These are phyloP conservation scores for Brachyptera risi DNA, from an alignment of 2,888 invertebrate genomes.

Conservation along the genomic window DNA sequence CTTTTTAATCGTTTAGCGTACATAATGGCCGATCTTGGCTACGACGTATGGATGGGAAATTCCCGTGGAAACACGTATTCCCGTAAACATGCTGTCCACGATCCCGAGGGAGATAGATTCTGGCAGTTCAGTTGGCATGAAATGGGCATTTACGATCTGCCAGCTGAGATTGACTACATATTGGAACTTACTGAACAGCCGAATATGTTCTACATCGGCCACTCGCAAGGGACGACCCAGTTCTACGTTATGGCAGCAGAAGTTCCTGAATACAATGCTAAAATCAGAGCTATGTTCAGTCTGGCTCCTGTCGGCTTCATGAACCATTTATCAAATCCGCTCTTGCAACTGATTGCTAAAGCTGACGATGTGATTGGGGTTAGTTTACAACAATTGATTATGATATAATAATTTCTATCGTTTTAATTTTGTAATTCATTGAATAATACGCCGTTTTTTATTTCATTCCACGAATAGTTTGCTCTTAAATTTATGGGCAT, in stretches of 20 bases:
- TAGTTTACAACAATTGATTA: not conserved
- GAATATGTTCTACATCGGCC: conserved; percentile 73
- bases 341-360: not conserved
- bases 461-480: not conserved
- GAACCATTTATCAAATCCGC: conserved; percentile 14
- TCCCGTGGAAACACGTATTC: conserved; percentile 69
- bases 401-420: too few species aligned
- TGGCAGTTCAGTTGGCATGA: conserved; percentile 85
- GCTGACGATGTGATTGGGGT: not conserved
- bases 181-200: conserved; percentile 49
- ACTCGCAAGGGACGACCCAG: conserved; percentile 85
- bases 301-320: conserved; percentile 64
- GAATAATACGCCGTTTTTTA: too few species aligned
- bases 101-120: conserved; percentile 49
- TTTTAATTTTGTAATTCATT: too few species aligned
- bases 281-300: conserved; percentile 62
- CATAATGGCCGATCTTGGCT: conserved; percentile 60
- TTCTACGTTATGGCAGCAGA: conserved; percentile 67
- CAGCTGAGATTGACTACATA: conserved; percentile 74
- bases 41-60: conserved; percentile 80
- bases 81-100: conserved; percentile 50
- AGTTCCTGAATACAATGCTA: conserved; percentile 62
- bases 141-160: conserved; percentile 80
- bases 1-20: conserved; percentile 40
- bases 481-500: conserved; percentile 35